These are phyloP conservation scores for Hippopotamus amphibius DNA, from an alignment of 2,113 vertebrate genomes.

Conservation along the genomic window DNA sequence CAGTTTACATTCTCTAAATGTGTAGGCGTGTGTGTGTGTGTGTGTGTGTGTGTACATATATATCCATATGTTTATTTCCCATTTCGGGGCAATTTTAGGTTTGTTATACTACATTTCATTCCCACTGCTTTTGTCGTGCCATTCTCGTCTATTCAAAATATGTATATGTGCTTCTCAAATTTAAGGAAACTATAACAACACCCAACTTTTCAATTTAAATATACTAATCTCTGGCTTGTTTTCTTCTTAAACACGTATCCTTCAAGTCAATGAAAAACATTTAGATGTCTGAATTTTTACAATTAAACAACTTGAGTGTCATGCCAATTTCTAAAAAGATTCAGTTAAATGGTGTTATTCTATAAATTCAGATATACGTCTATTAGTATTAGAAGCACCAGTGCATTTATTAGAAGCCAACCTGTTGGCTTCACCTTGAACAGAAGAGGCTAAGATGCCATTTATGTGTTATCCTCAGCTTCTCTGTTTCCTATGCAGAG, in stretches of 20 bases:
- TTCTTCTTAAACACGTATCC: constrained; percentile 35
- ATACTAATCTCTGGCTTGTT: neutral
- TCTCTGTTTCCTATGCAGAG: neutral
- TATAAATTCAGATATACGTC: neutral
- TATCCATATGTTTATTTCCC: neutral
- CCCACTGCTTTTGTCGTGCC: neutral
- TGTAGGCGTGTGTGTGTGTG: neutral
- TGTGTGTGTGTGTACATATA: neutral
- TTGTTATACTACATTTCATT: constrained; percentile 21
- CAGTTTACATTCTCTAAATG: constrained; percentile 68
- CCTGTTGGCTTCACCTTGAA: neutral
- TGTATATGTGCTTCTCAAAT: neutral
- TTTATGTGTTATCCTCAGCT: neutral
- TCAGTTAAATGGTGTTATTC: neutral
- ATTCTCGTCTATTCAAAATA: constrained; percentile 1
- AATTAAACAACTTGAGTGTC: constrained; percentile 15
- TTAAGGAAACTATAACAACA: constrained; percentile 8
- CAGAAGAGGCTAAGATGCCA: neutral
- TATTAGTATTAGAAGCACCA: neutral
- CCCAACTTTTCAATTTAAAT: constrained; percentile 31
- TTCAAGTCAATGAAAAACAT: constrained; percentile 28
- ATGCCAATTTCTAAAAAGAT: constrained; percentile 6
- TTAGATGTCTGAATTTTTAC: neutral
- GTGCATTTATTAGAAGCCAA: neutral
- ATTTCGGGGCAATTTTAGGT: constrained; percentile 28